A percentile compares a stretch with the other conserved stretches of the same genome.
Conservation (phyloP, 2,113 vertebrate species). For the Glaucomys volans region DNA sequence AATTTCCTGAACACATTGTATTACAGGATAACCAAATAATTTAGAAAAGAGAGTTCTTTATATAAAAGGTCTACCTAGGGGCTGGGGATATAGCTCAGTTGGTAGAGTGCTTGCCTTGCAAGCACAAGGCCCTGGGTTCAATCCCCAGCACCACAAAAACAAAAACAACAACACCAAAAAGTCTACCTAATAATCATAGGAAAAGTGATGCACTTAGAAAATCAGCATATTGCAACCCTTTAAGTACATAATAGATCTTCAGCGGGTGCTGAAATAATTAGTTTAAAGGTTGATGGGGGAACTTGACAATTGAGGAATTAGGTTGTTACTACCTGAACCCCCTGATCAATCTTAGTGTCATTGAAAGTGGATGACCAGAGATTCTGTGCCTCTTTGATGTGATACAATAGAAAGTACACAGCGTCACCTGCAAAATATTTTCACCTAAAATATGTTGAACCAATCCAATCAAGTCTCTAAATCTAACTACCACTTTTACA, state of each 20-base stretch:
- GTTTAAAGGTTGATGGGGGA: background rate
- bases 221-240: background rate
- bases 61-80: too few species aligned
- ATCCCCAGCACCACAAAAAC: too few species aligned
- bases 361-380: background rate
- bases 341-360: background rate
- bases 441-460: conserved; percentile 23
- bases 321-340: background rate
- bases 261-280: background rate
- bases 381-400: background rate
- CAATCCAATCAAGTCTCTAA: conserved; percentile 6
- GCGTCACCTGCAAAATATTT: background rate
- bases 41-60: background rate
- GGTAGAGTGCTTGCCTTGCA: too few species aligned
- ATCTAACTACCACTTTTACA: conserved; percentile 41
- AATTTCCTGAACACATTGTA: background rate
- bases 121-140: too few species aligned
- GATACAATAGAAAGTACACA: background rate
- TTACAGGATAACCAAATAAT: background rate
- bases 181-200: background rate
- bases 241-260: background rate
- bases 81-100: too few species aligned
- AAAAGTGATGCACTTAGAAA: background rate
- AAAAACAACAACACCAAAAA: too few species aligned
- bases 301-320: background rate